phyloP scores from a whole-genome alignment of 2,797 vertebrate genomes.

The Euphonia xanthogaster region DNA sequence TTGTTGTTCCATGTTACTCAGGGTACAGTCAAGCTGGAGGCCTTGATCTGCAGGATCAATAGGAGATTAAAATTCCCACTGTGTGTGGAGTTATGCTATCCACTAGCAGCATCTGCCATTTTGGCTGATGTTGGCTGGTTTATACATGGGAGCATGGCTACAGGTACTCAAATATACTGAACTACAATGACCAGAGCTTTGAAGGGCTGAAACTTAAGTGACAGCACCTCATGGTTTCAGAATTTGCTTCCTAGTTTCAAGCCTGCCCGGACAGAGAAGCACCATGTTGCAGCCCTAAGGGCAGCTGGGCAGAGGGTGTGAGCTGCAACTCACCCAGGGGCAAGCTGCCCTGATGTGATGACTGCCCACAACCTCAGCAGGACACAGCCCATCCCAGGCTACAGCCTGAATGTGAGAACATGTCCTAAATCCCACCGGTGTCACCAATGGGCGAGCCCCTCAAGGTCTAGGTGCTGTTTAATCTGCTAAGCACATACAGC shows the following conservation, averaged over 20 bases:
- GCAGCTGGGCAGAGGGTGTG: neutral
- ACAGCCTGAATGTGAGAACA: neutral
- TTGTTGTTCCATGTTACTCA: neutral
- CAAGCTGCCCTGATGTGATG: neutral
- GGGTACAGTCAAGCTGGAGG: neutral
- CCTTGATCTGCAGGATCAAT: neutral
- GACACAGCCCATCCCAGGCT: accelerated
- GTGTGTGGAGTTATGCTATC: neutral
- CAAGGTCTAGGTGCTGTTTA: neutral
- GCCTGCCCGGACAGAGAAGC: neutral
- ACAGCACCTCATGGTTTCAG: accelerated
- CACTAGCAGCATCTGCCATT: neutral
- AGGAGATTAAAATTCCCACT: neutral
- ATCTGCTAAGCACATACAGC: neutral
- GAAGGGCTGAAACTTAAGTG: neutral
- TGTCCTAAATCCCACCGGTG: neutral
- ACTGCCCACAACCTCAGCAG: neutral
- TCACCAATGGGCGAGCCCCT: neutral
- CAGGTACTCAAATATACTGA: neutral
- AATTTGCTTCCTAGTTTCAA: neutral
- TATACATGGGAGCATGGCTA: neutral
- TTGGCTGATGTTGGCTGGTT: neutral
- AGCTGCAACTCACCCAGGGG: accelerated
- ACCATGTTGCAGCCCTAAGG: accelerated
- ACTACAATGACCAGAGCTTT: neutral